Conservation (phyloP, 2,888 invertebrate genomes). For the Candidula unifasciata region DNA sequence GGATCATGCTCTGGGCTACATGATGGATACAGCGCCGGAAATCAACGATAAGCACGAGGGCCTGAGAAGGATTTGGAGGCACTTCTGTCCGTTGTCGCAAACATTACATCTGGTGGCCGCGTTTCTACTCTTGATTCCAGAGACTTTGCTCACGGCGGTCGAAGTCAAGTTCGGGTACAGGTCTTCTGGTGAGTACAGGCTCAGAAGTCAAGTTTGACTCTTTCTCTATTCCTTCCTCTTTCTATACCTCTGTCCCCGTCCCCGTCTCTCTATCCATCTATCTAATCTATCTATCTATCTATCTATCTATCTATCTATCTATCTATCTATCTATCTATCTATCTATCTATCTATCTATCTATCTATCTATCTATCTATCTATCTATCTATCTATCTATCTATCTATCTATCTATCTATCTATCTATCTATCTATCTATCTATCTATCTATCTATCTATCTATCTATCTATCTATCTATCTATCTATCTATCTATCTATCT, state of each 20-base stretch:
- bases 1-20: conserved; percentile 73
- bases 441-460: not conserved
- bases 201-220: not conserved
- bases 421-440: conserved; percentile 23
- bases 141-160: conserved; percentile 89
- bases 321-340: conserved; percentile 7
- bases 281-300: not conserved
- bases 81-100: conserved; percentile 90
- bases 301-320: conserved; percentile 9
- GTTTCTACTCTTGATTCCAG: conserved; percentile 88
- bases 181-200: conserved; percentile 72
- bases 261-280: too few relatives aligned
- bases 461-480: not conserved
- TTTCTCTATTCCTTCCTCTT: not conserved
- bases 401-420: conserved; percentile 18
- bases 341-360: conserved; percentile 14
- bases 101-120: conserved; percentile 89
- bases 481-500: not conserved
- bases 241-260: not conserved
- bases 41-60: conserved; percentile 4
- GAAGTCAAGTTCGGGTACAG: conserved; percentile 88
- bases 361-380: conserved; percentile 10
- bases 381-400: conserved; percentile 10
- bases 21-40: not conserved
- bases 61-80: conserved; percentile 78